Evolutionary conservation across 2,113 vertebrate genomes (phyloP).

Genomic region (Tricholaema leucomelas): DNA sequence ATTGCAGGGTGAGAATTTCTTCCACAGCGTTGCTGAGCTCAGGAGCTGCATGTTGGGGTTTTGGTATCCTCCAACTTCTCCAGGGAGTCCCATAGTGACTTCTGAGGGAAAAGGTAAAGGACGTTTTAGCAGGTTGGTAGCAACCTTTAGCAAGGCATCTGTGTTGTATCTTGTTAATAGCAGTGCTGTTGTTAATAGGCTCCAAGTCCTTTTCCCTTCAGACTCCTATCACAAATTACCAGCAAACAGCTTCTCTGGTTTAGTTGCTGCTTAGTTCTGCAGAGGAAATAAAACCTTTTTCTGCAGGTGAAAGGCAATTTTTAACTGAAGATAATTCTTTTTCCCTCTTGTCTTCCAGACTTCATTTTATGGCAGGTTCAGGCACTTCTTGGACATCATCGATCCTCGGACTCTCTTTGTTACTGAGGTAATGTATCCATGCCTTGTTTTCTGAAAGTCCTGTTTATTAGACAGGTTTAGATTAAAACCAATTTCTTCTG

Average conservation of each 20-base stretch:
- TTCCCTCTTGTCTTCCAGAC: conserved; percentile 67
- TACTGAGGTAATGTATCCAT: conserved; percentile 79
- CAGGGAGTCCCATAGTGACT: background rate
- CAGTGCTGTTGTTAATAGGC: accelerated
- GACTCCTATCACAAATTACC: background rate
- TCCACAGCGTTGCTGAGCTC: background rate
- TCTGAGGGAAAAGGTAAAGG: background rate
- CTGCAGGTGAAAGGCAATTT: background rate
- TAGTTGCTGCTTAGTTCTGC: background rate
- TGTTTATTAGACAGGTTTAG: background rate
- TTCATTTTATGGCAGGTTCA: conserved; percentile 86
- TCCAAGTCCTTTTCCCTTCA: background rate
- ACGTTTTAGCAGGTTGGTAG: background rate
- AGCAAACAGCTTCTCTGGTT: accelerated
- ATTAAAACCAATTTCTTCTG: background rate
- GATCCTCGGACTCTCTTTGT: conserved; percentile 91
- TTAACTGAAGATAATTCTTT: background rate
- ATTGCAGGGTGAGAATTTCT: background rate
- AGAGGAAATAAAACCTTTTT: background rate
- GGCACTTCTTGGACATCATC: conserved; percentile 93
- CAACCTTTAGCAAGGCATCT: background rate
- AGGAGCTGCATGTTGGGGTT: too few species aligned
- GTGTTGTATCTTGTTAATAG: background rate
- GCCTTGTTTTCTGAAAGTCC: accelerated
- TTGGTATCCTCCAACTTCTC: background rate